Evolutionary conservation across 2,888 invertebrate genomes (phyloP).

Genomic region (Spodoptera littoralis): DNA sequence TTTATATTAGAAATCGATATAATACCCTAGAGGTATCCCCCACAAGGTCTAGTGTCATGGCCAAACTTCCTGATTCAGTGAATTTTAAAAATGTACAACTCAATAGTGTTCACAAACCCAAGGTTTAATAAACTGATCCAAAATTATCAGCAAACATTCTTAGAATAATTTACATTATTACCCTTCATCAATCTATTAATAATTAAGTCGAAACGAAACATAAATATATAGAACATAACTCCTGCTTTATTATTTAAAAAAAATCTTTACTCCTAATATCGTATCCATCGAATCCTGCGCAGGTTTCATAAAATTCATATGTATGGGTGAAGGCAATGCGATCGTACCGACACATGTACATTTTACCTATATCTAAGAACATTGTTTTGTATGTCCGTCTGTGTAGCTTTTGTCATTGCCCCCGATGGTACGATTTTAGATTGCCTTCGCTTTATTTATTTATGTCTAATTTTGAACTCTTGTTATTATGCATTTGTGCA

Average conservation of each 20-base stretch:
- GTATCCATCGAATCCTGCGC: slow-evolving; percentile 66
- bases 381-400: slow-evolving; percentile 68
- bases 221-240: no score
- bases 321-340: slow-evolving; percentile 80
- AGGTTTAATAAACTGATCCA: no score
- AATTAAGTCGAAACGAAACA: no score
- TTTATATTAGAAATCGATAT: no score
- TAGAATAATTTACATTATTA: no score
- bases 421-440: slow-evolving; percentile 50
- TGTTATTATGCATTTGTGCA: slow-evolving; percentile 37
- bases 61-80: no score
- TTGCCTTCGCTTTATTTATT: slow-evolving; percentile 35
- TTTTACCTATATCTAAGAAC: slow-evolving; percentile 82
- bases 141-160: no score
- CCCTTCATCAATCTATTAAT: no score
- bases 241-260: not conserved
- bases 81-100: no score
- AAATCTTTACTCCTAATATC: slow-evolving; percentile 26
- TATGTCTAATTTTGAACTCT: slow-evolving; percentile 47
- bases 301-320: slow-evolving; percentile 86
- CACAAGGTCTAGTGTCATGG: no score
- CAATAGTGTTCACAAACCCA: no score
- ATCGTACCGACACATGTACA: slow-evolving; percentile 78
- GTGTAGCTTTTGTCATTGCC: slow-evolving; percentile 57
- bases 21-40: no score